These are phyloP conservation scores for Momotus momota DNA, from an alignment of 2,797 vertebrate genomes.

Conservation along the genomic window DNA sequence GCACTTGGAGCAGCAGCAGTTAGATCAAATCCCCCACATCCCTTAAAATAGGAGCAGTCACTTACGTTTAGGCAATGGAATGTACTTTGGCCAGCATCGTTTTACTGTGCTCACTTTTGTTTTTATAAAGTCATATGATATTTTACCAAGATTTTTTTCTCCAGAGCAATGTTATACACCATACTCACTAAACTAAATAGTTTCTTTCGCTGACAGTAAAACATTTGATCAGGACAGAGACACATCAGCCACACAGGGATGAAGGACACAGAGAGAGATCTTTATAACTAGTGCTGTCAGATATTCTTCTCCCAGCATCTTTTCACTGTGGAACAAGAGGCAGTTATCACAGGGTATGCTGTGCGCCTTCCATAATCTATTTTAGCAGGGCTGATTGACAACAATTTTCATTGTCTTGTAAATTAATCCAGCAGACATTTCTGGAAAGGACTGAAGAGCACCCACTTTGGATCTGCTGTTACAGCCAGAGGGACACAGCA, in stretches of 20 bases:
- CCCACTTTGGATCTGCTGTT: neutral
- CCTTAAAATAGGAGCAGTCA: neutral
- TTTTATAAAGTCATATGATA: neutral
- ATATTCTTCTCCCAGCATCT: neutral
- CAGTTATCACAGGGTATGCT: neutral
- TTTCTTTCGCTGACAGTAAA: neutral
- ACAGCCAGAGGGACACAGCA: neutral
- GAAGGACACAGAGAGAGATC: neutral
- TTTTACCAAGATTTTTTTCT: neutral
- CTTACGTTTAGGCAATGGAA: neutral
- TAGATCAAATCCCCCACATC: neutral
- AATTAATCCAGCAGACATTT: neutral
- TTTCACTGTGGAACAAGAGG: neutral
- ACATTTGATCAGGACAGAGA: neutral
- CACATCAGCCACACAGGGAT: neutral
- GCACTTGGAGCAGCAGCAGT: neutral
- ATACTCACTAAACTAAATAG: neutral
- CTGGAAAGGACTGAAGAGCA: neutral
- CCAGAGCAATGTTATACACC: neutral
- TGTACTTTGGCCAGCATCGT: neutral
- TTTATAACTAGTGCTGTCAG: neutral
- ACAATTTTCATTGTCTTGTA: neutral
- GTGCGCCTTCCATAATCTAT: neutral
- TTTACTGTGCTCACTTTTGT: neutral
- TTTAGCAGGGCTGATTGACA: neutral